phyloP scores from a whole-genome alignment of 2,797 vertebrate genomes.

The Babyrousa celebensis region DNA sequence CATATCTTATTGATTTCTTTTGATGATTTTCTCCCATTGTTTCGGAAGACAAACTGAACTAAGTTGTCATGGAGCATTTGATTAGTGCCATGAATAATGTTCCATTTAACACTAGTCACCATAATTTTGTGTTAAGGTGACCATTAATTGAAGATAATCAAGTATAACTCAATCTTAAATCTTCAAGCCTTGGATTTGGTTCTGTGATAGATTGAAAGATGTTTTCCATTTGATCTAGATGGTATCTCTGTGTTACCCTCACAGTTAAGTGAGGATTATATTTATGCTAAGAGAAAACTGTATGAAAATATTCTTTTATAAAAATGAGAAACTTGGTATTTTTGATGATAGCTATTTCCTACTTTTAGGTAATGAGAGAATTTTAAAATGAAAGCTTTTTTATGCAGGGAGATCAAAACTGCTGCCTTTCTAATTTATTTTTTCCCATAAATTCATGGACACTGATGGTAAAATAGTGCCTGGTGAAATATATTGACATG shows the following conservation, averaged over 20 bases:
- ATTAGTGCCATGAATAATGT: neutral
- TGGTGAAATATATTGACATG: neutral
- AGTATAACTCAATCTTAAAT: neutral
- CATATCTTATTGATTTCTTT: conserved; percentile 49
- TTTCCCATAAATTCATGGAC: conserved; percentile 15
- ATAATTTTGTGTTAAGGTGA: conserved; percentile 46
- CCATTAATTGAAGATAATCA: conserved; percentile 35
- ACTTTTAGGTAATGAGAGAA: conserved; percentile 49
- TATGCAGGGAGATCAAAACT: neutral
- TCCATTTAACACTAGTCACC: conserved; percentile 30
- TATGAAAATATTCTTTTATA: conserved; percentile 49
- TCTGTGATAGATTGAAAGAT: neutral
- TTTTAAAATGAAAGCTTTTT: conserved; percentile 44
- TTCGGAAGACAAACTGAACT: conserved; percentile 60
- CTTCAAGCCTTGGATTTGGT: conserved; percentile 8
- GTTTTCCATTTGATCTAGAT: conserved; percentile 13
- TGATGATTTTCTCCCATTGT: conserved; percentile 45
- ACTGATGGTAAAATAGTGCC: neutral
- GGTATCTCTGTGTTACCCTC: neutral
- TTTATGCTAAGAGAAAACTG: conserved; percentile 1
- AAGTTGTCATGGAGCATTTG: conserved; percentile 23
- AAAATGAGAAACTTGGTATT: conserved; percentile 49
- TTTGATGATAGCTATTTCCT: neutral
- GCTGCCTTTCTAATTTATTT: neutral
- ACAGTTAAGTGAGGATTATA: neutral